Conservation (phyloP, 2,797 vertebrate species). For the Cossypha niveicapilla region DNA sequence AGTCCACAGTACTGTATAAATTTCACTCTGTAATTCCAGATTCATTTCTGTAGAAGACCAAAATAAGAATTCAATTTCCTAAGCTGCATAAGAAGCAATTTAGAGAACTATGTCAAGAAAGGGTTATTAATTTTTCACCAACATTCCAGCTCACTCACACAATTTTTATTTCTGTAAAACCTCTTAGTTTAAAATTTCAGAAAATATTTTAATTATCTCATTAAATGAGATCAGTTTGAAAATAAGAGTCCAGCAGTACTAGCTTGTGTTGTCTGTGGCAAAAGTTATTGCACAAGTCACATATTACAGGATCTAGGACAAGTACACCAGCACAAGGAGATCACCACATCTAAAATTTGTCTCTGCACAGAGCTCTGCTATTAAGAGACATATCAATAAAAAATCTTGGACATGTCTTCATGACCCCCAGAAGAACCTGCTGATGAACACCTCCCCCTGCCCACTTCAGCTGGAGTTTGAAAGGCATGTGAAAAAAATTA, state of each 20-base stretch:
- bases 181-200: neutral
- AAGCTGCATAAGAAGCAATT: neutral
- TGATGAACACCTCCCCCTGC: neutral
- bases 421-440: neutral
- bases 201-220: neutral
- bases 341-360: neutral
- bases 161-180: constrained; percentile 1
- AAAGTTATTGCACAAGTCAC: neutral
- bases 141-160: neutral
- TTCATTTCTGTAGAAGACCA: neutral
- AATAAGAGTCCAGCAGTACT: neutral
- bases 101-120: neutral
- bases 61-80: constrained; percentile 17
- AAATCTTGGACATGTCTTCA: neutral
- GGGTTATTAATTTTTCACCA: neutral
- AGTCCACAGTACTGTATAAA: neutral
- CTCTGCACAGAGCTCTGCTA: neutral
- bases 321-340: neutral
- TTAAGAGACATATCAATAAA: neutral
- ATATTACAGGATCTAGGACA: neutral
- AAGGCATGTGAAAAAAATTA: neutral
- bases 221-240: neutral
- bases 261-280: neutral
- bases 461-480: neutral
- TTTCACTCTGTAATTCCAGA: neutral